Base-by-base conservation (phyloP, 2,113 vertebrate genomes). In the Microtus montanus region DNA sequence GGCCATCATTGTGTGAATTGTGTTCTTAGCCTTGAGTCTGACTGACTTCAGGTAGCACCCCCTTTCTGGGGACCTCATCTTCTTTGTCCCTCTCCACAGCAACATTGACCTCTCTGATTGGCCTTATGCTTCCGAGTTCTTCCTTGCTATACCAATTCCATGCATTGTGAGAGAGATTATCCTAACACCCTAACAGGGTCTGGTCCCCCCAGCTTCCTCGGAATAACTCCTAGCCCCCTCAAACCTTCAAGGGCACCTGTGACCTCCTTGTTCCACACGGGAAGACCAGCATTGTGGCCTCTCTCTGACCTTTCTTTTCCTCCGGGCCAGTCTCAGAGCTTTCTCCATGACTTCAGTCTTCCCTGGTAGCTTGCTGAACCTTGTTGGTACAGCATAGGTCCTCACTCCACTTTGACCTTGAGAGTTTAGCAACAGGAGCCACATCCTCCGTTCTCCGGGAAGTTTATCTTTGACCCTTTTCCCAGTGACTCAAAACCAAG, bases 221-320 rank as follows among this genome's bases (percentile, higher is more conserved):
- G 41, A 85, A 22, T 64, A 85, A 64, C 1, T 9, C 58, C 33
- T 61, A 35, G 9, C 52, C 54, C 11, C 35, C 24, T 77, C 24
- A 47, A 66, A 7, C 26, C 41, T 2, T 33, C 13, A 1, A 7
- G 1, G 49, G 30, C 24, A 4, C 15, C 35, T 38, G 35, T 71
- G 17, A 71, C 70, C 70, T 20, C 70, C 35, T 20, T 4, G n/a
- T 12, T 35, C 13, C 0, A 0, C 10, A 12, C 30, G 0, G 0
- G 0, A 22, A n/a, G 28, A 33, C 35, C 44, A 5, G 7, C 4
- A 13, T 28, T 8, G 0, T 8, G n/a, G 54, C 49, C 15, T n/a
- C 44, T 52, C 35, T 7, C 14, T 64, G 84, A 80, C 66, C 79
- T 91, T 9, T 49, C 64, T 26, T 58, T 75, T 70, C 66, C 5